Base-by-base conservation (phyloP, 1,140 invertebrate species). In the Drosophila willistoni region DNA sequence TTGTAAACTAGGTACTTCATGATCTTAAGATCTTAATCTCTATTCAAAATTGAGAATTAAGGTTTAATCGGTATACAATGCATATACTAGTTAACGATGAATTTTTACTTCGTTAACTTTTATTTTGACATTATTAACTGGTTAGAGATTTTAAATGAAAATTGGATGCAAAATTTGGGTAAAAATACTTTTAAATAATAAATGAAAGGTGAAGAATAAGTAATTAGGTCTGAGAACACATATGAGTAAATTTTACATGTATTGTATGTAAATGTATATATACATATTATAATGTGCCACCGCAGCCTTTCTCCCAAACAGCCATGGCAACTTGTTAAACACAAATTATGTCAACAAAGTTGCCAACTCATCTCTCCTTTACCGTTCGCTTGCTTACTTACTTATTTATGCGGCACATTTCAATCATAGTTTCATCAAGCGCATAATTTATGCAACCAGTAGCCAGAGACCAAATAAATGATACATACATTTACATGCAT, bases 401-500 rank as follows among this genome's bases (percentile, higher is more conserved):
- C 6, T 60, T 60, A 68, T 60, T 72, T 68, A 44, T 68, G 51
- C 51, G 67, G 41, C 60, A 60, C 67, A 69, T 59, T 73, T 73
- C 71, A 69, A 33, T 55, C 60, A 69, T 59, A 42, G 47, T 69
- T 69, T 69, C 42, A 64, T 12, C 55, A 57, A 7, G 25, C 29
- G 33, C 25, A 73, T 73, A 54, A 73, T 69, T 73, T 54, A 69
- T 73, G 41, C 66, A 59, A n/a, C 47, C 41, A 63, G 61, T 55
- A 51, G 44, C 57, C 39, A 41, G 39, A 41, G 39, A 59, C 56
- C 56, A 39, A 59, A 59, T 59, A 59, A 59, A 59, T 59, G 56
- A 59, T 59, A 59, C 56, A 59, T 36, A 59, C 56, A 59, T 36
- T 36, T 62, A 41, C 56, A 34, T 59, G 7, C 56, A 22, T 51